Conservation (phyloP, 2,797 vertebrate species). For the Catamblyrhynchus diadema region DNA sequence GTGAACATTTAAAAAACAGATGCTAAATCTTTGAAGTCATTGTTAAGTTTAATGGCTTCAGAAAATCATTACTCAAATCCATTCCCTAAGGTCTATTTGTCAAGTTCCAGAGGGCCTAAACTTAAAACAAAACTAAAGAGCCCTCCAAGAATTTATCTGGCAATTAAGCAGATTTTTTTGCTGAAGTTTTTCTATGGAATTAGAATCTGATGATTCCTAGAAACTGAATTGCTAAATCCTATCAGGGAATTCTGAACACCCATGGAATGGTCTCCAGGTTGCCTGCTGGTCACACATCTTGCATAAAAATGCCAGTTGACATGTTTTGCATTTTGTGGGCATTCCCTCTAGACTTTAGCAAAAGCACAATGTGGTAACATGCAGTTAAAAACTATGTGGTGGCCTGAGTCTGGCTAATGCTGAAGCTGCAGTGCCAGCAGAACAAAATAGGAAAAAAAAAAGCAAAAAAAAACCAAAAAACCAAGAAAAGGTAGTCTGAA, state of each 20-base stretch:
- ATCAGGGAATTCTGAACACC: background rate
- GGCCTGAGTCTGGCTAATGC: background rate
- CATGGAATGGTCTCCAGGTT: background rate
- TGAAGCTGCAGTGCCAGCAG: background rate
- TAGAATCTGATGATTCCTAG: background rate
- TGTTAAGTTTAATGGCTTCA: slow-evolving; percentile 65
- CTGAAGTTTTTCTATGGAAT: background rate
- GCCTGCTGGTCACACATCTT: background rate
- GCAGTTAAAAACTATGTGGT: background rate
- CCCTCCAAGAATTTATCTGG: slow-evolving; percentile 9
- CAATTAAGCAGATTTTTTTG: background rate
- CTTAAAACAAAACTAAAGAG: slow-evolving; percentile 5
- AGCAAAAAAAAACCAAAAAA: background rate
- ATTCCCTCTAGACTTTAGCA: background rate
- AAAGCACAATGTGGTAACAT: background rate
- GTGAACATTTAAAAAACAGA: slow-evolving; percentile 54
- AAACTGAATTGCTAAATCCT: background rate
- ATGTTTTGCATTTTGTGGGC: background rate
- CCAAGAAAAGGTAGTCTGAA: background rate
- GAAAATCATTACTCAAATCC: slow-evolving; percentile 59
- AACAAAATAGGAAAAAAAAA: background rate
- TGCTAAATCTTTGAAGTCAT: slow-evolving; percentile 62
- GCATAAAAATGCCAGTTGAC: background rate
- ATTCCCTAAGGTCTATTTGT: slow-evolving; percentile 47
- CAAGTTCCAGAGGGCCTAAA: slow-evolving; percentile 26